These are phyloP conservation scores for Oncorhynchus gorbuscha DNA, from an alignment of 2,113 vertebrate genomes.

Conservation along the genomic window DNA sequence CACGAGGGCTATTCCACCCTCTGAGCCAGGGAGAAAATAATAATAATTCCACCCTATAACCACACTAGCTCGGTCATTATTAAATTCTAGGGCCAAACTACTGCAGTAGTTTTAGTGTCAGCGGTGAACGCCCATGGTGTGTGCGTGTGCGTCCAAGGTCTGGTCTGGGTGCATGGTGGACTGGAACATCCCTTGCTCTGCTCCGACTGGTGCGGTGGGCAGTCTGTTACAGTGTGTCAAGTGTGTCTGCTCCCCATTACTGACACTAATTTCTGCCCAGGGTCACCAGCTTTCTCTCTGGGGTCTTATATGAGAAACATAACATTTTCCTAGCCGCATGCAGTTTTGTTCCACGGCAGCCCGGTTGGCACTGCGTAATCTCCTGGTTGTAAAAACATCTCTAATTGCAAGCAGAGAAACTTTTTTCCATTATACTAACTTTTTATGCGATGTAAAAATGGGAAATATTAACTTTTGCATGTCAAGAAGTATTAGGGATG, in stretches of 20 bases:
- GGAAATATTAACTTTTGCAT: conserved; percentile 32
- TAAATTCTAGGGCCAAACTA: background rate
- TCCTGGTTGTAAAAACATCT: conserved; percentile 39
- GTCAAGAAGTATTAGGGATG: conserved; percentile 14
- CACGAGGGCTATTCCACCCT: no score
- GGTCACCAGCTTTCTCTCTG: conserved; percentile 36
- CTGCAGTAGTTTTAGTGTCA: background rate
- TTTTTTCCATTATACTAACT: conserved; percentile 28
- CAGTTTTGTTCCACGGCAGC: conserved; percentile 11
- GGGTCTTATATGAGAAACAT: conserved; percentile 43
- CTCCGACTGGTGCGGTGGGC: background rate
- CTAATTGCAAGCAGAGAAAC: conserved; percentile 47
- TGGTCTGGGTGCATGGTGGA: no score
- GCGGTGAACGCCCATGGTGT: background rate
- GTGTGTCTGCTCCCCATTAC: conserved; percentile 45
- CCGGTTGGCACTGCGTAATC: background rate
- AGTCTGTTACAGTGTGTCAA: conserved; percentile 33
- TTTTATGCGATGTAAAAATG: conserved; percentile 9
- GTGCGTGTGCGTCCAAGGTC: background rate
- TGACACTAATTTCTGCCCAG: conserved; percentile 28
- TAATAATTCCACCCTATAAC: background rate
- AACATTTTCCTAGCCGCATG: conserved; percentile 56
- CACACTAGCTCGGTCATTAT: background rate
- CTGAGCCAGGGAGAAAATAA: no score
- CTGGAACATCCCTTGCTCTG: conserved; percentile 13